Conservation (phyloP, 2,113 vertebrate species). For the Sander vitreus region DNA sequence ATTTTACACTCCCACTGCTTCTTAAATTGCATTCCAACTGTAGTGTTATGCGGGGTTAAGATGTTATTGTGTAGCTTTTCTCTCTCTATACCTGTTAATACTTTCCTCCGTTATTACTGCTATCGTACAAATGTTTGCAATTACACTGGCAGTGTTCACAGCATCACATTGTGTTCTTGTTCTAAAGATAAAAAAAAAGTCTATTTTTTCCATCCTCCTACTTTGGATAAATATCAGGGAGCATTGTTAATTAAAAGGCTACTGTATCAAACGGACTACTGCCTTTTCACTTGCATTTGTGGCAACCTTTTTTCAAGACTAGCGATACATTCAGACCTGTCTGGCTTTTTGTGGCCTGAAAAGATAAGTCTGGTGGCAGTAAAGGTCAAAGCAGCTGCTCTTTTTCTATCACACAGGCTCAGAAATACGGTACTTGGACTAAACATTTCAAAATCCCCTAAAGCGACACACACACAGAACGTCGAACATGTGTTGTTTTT, state of each 20-base stretch:
- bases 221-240: constrained; percentile 21
- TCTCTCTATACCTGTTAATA: constrained; percentile 27
- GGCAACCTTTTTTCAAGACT: constrained; percentile 32
- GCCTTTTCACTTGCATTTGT: constrained; percentile 7
- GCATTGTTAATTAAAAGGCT: constrained; percentile 71
- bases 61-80: constrained; percentile 8
- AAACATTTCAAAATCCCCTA: neutral
- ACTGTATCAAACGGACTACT: constrained; percentile 14
- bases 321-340: constrained; percentile 13
- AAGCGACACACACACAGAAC: too few species aligned
- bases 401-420: neutral
- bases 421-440: constrained; percentile 18
- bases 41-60: constrained; percentile 12
- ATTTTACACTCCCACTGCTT: constrained; percentile 39
- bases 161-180: neutral
- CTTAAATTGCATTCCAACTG: constrained; percentile 19
- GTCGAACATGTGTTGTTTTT: too few species aligned
- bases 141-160: constrained; percentile 4
- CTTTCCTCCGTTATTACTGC: constrained; percentile 31
- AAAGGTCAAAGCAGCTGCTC: constrained; percentile 51
- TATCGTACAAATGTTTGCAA: constrained; percentile 24
- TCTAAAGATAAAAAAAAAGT: constrained; percentile 17
- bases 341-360: constrained; percentile 20
- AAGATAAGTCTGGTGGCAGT: neutral
- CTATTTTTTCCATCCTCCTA: neutral